Evolutionary conservation across 2,888 invertebrate genomes (phyloP), one percentile per base, ranked within the genome.

Genomic region (Agrotis clavis): DNA sequence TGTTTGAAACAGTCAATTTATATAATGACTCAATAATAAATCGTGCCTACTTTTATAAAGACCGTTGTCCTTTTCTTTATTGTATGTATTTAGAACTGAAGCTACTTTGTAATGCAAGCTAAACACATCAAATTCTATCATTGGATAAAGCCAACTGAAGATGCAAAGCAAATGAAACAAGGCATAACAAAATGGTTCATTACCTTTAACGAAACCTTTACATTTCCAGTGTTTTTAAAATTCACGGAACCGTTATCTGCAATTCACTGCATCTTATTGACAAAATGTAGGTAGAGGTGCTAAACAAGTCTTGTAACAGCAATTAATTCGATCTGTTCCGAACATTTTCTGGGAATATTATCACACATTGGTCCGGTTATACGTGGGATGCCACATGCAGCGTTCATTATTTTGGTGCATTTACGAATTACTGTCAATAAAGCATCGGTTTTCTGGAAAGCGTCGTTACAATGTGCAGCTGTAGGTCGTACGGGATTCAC

Each of bases 341-440:
- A 70, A 73, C 82, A 80, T 72, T 84, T 90, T 87, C 88, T 84
- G 81, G 74, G 86, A 89, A 89, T 82, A 88, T 87, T 82, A 87
- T 88, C 84, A 79, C 85, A 83, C 81, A 84, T 73, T 68, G 78
- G 78, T 83, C 67, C 81, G 82, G 85, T 85, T 88, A 80, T 84
- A 83, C 77, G 85, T 83, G 82, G 82, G 85, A 87, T 88, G 81
- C 90, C 90, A 89, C 92, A 91, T 91, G 91, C 90, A 88, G 89
- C 87, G 88, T 86, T 87, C 88, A 90, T 92, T 90, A 93, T 91
- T 92, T 89, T 86, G 88, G 88, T 87, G 86, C 89, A 89, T 91
- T 93, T 88, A 90, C 91, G 90, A 92, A 93, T 94, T 93, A 92
- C 88, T 92, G 90, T 89, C 92, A 89, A 93, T 93, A 93, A 94